Evolutionary conservation across 2,888 invertebrate species (phyloP), one percentile per base, ranked within the genome.

Genomic region (Sussaba pulchella): DNA sequence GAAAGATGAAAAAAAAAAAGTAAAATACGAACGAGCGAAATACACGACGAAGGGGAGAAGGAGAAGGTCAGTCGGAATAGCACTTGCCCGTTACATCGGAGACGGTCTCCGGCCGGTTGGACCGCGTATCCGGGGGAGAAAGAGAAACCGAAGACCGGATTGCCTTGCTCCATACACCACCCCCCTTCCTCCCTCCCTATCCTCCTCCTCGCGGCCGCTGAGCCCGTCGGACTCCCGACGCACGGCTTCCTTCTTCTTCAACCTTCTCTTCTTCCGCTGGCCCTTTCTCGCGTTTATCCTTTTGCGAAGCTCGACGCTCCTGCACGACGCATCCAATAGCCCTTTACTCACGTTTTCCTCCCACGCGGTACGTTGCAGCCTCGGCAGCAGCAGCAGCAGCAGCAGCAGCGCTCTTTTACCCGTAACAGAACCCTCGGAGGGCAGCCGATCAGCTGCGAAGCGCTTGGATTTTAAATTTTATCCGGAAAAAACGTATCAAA

Each of bases 121-220:
- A 72, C 71, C 24, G 66, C 19, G 66, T 47, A 47, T 59, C 74
- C 63, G 57, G 69, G 72, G 92, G 76, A 92, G 64, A 71, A 75
- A 75, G 75, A 79, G 75, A 79, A 75, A 79, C 74, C 93, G 54
- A 93, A 93, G 3, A 91, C 94, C 81, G 94, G 94, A 89, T 94
- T 93, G 89, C 94, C 94, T 89, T 94, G 94, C 3, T 94, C 93
- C 81, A 93, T 64, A 79, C 78, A 79, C 47, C 47, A 45, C 45
- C 70, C 59, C 64, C 43, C 74, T 66, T 10, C 64, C 47, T 9
- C 24, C n/a, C n/a, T n/a, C n/a, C n/a, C n/a, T n/a, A n/a, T n/a
- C n/a, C n/a, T n/a, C n/a, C n/a, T n/a, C n/a, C n/a, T n/a, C n/a
- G n/a, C n/a, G n/a, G n/a, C n/a, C n/a, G n/a, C n/a, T n/a, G n/a